Conservation (phyloP, 2,888 invertebrate species). For the Heliconius ismenius region DNA sequence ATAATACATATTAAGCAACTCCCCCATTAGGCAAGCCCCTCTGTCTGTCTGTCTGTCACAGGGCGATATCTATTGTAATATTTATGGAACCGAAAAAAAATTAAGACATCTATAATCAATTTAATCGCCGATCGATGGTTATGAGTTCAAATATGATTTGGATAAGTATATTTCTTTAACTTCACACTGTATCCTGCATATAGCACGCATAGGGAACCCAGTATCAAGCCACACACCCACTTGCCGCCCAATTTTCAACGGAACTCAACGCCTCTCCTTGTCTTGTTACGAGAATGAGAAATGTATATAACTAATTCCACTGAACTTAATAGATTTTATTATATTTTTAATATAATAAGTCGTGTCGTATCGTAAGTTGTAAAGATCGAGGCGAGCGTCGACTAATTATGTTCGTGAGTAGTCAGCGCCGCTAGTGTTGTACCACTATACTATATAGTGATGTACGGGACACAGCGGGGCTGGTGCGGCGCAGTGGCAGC, state of each 20-base stretch:
- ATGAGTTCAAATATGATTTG: too few species aligned
- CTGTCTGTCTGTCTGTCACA: slow-evolving; percentile 5
- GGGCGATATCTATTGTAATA: background rate
- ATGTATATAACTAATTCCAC: too few species aligned
- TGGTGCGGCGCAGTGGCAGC: background rate
- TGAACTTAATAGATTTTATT: too few species aligned
- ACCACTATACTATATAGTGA: slow-evolving; percentile 18
- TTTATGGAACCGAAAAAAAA: background rate
- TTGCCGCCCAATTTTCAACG: background rate
- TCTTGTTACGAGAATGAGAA: background rate
- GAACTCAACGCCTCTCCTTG: background rate
- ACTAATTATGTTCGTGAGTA: slow-evolving; percentile 36
- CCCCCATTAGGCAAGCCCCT: background rate
- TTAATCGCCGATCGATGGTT: background rate
- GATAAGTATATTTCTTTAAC: too few species aligned
- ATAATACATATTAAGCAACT: background rate
- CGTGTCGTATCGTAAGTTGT: slow-evolving; percentile 18
- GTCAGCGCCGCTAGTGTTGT: slow-evolving; percentile 10
- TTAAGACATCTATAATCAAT: background rate
- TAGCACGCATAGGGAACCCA: too few species aligned
- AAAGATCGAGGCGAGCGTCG: slow-evolving; percentile 24
- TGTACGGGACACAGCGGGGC: background rate
- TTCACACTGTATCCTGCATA: too few species aligned
- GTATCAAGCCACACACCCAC: background rate
- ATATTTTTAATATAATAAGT: background rate